Evolutionary conservation across 2,113 vertebrate species (phyloP), one percentile per base, ranked within the genome.

Genomic region (Phaethon lepturus): DNA sequence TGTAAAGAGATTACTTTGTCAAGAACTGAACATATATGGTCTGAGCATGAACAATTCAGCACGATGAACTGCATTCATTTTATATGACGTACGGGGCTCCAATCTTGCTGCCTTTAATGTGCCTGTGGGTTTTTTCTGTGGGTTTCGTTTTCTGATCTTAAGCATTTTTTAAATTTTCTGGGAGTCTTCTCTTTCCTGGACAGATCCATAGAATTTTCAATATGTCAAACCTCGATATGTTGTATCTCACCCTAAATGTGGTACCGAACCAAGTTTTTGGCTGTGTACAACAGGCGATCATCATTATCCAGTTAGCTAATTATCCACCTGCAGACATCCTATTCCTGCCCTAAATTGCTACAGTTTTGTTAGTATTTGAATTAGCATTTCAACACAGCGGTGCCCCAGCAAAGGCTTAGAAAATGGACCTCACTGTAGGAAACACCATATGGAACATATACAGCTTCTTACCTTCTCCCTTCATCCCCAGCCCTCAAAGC

Each of bases 1-100:
- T 86, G 84, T 75, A 33, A 94, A 96, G 94, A 94, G 96, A 96
- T 93, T 93, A 93, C 89, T 96, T 96, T 95, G 96, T 96, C 94
- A 93, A 67, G 93, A 93, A 33, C 81, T 35, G 87, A 96, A 91
- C 89, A 86, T 97, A 83, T 67, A 95, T 71, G 91, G 74, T 88
- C 74, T 71, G 90, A 88, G 84, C 62, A 59, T 62, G 94, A 94
- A 93, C 93, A 77, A 85, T 95, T 94, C 86, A 12, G 59, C 52
- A 38, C 7, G 89, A 93, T 80, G 74, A 94, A 59, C 84, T 44
- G 77, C 77, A 55, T 89, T 96, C 84, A 76, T 91, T 95, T 80
- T 62, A 47, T 79, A 29, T 42, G 78, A 83, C 18, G 13, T 66
- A 50, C 2, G 2, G 56, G 35, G 38, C 66, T 66, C 19, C 93